phyloP scores from a whole-genome alignment of 2,113 vertebrate species.

The Alosa alosa region DNA sequence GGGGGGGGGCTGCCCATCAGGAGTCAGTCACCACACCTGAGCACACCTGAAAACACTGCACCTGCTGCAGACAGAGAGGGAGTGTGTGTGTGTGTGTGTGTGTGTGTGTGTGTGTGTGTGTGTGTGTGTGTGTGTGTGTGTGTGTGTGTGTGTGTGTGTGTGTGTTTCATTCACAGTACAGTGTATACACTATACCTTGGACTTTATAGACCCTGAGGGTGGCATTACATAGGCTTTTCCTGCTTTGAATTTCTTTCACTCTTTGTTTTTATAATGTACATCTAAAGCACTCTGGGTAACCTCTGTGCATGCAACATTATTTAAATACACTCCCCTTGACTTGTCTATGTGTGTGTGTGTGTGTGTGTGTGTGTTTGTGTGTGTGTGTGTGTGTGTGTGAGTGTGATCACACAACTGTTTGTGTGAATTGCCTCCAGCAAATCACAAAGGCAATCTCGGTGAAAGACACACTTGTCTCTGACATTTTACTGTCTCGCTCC shows the following conservation, averaged over 20 bases:
- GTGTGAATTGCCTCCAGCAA: constrained; percentile 2
- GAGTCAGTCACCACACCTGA: no score
- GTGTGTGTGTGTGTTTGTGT: background rate
- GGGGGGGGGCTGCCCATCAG: no score
- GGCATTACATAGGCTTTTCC: background rate
- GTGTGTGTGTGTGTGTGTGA: background rate
- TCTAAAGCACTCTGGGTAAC: background rate
- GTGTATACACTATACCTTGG: background rate
- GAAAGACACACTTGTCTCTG: constrained; percentile 8
- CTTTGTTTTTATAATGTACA: background rate
- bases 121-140: background rate
- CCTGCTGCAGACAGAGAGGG: no score
- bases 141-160: constrained; percentile 5
- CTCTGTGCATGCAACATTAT: background rate
- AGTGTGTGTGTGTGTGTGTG: background rate
- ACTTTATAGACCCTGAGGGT: background rate
- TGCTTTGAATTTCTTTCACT: background rate
- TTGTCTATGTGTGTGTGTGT: background rate
- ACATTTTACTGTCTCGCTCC: background rate
- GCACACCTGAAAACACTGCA: background rate
- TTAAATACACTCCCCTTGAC: background rate
- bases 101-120: background rate
- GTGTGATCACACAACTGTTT: background rate
- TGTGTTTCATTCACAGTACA: background rate
- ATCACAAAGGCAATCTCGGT: constrained; percentile 13